Evolutionary conservation across 2,113 vertebrate genomes (phyloP).

Genomic region (Grammomys dolichurus): DNA sequence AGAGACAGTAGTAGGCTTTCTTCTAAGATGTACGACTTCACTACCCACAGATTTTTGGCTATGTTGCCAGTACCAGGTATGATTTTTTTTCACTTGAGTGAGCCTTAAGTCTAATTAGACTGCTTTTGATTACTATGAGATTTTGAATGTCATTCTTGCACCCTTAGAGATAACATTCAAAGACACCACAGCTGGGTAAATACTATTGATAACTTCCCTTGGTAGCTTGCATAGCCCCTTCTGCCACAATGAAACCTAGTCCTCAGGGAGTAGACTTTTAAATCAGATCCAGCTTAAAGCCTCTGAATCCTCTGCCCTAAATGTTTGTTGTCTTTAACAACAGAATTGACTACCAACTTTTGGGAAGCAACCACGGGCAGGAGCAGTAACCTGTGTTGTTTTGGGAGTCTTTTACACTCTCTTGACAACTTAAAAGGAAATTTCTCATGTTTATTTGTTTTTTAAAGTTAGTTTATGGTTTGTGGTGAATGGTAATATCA

Average conservation of each 20-base stretch:
- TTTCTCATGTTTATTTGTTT: background rate
- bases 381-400: background rate
- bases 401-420: background rate
- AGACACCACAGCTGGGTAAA: background rate
- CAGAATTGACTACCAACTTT: background rate
- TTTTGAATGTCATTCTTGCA: background rate
- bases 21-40: background rate
- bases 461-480: background rate
- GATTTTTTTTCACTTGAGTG: background rate
- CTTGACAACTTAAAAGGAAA: background rate
- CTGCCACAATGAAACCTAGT: no score
- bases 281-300: background rate
- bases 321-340: background rate
- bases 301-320: background rate
- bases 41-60: background rate
- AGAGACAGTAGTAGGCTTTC: background rate
- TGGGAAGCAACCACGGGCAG: background rate
- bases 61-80: background rate
- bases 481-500: background rate
- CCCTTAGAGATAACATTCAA: background rate
- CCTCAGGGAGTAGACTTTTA: background rate
- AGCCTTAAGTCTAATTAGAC: background rate
- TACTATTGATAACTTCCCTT: background rate
- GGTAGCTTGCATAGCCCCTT: background rate
- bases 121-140: background rate